Conservation (phyloP, 1,140 invertebrate genomes). For the Archegozetes longisetosus region DNA sequence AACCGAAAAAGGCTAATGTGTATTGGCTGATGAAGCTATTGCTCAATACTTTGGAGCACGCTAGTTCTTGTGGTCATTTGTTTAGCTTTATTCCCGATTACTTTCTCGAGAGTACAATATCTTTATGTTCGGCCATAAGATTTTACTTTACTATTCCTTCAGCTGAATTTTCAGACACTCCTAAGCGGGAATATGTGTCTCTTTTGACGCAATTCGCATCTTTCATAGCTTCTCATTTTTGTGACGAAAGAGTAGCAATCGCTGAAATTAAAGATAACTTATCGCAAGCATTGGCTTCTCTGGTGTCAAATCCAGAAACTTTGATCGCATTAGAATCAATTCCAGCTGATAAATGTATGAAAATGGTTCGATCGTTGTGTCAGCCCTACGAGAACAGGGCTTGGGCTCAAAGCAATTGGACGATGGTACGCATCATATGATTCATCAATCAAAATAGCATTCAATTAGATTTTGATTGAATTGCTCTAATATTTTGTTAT, state of each 20-base stretch:
- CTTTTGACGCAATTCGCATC: constrained; percentile 45
- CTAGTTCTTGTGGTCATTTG: too few relatives aligned
- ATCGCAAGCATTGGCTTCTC: constrained; percentile 54
- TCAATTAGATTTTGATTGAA: too few relatives aligned
- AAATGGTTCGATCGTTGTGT: constrained; percentile 47
- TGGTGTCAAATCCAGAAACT: constrained; percentile 42
- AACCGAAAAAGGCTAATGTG: too few relatives aligned
- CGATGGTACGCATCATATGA: constrained; percentile 58
- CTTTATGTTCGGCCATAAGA: too few relatives aligned
- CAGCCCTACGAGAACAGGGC: constrained; percentile 62
- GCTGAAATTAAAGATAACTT: constrained; percentile 54
- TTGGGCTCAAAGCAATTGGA: constrained; percentile 74
- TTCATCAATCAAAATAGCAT: too few relatives aligned
- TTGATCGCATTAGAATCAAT: constrained; percentile 45
- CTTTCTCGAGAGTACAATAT: too few relatives aligned
- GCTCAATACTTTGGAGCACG: too few relatives aligned
- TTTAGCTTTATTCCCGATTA: too few relatives aligned
- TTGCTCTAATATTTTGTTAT: too few relatives aligned
- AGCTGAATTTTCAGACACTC: not conserved
- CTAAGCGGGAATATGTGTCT: constrained; percentile 27
- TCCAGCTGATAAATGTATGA: constrained; percentile 37
- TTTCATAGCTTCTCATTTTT: constrained; percentile 55
- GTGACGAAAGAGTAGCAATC: constrained; percentile 53
- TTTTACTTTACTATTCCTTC: too few relatives aligned
- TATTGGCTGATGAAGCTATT: too few relatives aligned